These are phyloP conservation scores for Ichneumon xanthorius DNA, from an alignment of 2,888 invertebrate species.

Conservation along the genomic window DNA sequence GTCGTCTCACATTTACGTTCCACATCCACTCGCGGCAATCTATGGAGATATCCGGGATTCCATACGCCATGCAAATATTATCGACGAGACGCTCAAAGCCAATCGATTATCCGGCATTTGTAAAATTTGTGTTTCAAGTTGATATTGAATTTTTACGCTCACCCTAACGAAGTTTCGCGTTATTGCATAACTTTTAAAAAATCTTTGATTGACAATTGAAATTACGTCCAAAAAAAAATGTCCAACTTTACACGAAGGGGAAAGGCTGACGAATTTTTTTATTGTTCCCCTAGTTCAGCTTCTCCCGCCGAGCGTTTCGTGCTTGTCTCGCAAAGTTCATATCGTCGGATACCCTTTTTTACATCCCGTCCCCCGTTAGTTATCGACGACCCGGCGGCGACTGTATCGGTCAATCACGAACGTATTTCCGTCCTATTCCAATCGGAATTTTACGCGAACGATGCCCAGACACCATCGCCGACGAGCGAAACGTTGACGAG, in stretches of 20 bases:
- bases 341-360: background rate
- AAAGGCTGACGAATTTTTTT: background rate
- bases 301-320: constrained; percentile 29
- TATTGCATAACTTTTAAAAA: background rate
- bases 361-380: constrained; percentile 34
- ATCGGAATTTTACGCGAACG: constrained; percentile 40
- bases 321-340: background rate
- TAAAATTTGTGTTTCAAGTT: background rate
- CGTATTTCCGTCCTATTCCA: constrained; percentile 62
- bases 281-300: background rate
- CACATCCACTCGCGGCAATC: constrained; percentile 19
- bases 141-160: background rate
- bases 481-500: constrained; percentile 24
- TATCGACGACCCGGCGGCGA: constrained; percentile 29
- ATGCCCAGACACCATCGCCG: background rate
- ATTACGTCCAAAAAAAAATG: background rate
- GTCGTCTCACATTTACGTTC: constrained; percentile 16
- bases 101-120: constrained; percentile 36
- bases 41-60: background rate
- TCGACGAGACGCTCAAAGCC: constrained; percentile 3
- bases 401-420: constrained; percentile 59
- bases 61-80: constrained; percentile 13
- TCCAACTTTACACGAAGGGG: background rate
- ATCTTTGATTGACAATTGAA: background rate
- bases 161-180: background rate